Conservation (phyloP, 2,113 vertebrate species). For the Rhineura floridana region DNA sequence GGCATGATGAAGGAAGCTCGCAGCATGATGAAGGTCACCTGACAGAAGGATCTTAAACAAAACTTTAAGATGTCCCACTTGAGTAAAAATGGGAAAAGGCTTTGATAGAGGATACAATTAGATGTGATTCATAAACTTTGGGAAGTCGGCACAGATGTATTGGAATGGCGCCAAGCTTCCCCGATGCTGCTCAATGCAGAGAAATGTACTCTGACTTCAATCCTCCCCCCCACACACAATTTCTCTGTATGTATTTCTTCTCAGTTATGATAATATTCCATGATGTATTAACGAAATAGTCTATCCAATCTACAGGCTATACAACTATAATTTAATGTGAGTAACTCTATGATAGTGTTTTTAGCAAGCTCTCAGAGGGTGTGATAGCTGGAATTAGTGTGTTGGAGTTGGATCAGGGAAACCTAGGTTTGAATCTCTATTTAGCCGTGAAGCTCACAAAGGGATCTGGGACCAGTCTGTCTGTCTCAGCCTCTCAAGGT, state of each 20-base stretch:
- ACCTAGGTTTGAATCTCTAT: neutral
- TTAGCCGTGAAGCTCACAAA: neutral
- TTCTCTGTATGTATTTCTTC: constrained; percentile 17
- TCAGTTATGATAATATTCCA: neutral
- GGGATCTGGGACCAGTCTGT: neutral
- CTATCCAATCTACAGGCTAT: neutral
- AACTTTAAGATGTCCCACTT: neutral
- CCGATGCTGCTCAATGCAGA: constrained; percentile 17
- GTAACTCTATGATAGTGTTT: no score
- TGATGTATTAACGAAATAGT: neutral
- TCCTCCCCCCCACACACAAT: constrained; percentile 16
- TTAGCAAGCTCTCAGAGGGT: neutral
- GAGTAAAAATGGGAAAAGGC: neutral
- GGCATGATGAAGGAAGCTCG: no score
- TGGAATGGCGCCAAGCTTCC: constrained; percentile 25
- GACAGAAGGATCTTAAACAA: neutral
- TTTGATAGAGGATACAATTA: neutral
- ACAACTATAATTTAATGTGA: neutral
- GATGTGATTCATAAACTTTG: constrained; percentile 46
- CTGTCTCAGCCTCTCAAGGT: neutral
- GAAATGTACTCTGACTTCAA: neutral
- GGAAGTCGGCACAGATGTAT: constrained; percentile 47
- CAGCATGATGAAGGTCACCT: neutral
- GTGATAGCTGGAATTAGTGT: neutral
- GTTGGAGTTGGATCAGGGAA: neutral